A percentile compares a stretch with the other conserved stretches of the same genome.
Evolutionary conservation across 2,888 invertebrate species (phyloP).

Genomic region (Aporophyla nigra): DNA sequence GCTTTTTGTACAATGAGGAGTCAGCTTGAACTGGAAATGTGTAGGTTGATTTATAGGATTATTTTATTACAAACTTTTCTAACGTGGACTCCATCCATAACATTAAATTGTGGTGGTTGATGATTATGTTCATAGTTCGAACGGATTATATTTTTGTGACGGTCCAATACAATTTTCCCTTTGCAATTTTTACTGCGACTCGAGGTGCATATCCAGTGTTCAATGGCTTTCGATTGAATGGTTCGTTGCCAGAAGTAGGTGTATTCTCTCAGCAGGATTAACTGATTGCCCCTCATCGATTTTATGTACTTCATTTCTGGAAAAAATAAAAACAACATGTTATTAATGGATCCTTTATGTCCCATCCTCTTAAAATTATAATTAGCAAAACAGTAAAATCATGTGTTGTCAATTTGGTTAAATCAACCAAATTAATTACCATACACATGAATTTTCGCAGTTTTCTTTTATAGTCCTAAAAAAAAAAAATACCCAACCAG

Average conservation of each 20-base stretch:
- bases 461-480: not conserved
- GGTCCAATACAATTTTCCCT: slow-evolving; percentile 31
- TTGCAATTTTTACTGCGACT: slow-evolving; percentile 49
- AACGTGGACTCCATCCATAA: slow-evolving; percentile 1
- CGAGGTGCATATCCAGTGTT: slow-evolving; percentile 46
- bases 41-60: not conserved
- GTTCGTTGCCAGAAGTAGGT: slow-evolving; percentile 32
- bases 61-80: slow-evolving; percentile 14
- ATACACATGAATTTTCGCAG: not conserved
- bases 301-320: slow-evolving; percentile 20
- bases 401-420: not conserved
- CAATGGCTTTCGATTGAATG: slow-evolving; percentile 2
- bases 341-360: not conserved
- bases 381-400: not conserved
- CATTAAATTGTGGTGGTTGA: slow-evolving; percentile 26
- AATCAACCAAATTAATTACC: not conserved
- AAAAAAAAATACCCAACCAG: not conserved
- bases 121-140: slow-evolving; percentile 25
- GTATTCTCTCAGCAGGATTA: slow-evolving; percentile 34
- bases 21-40: too few species aligned
- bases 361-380: not conserved
- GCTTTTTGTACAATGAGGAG: too few species aligned
- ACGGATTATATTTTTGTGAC: slow-evolving; percentile 9
- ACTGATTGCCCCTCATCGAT: slow-evolving; percentile 32
- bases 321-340: slow-evolving; percentile 6